Evolutionary conservation across 2,888 invertebrate genomes (phyloP).

Genomic region (Melanostoma scalare): DNA sequence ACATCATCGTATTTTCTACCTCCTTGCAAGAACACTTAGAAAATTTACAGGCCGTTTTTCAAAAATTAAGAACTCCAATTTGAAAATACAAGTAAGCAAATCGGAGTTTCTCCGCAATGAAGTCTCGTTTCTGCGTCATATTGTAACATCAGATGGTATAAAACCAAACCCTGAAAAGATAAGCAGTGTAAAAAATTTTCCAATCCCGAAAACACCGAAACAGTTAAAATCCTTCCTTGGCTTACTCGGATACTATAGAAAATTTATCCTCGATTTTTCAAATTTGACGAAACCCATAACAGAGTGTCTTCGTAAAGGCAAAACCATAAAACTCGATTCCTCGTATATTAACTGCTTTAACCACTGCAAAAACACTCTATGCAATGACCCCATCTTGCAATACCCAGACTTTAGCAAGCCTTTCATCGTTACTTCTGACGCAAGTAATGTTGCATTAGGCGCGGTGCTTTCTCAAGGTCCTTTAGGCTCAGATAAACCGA

Average conservation of each 20-base stretch:
- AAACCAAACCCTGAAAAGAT: not conserved
- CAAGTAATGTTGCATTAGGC: no score
- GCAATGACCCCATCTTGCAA: no score
- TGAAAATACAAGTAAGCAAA: slow-evolving; percentile 18
- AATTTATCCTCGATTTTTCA: not conserved
- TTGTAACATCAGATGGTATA: not conserved
- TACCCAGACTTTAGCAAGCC: not conserved
- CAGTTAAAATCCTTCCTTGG: not conserved
- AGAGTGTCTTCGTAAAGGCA: not conserved
- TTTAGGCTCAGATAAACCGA: not conserved
- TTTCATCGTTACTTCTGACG: not conserved
- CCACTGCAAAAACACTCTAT: not conserved
- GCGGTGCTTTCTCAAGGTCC: not conserved
- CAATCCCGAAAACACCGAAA: not conserved
- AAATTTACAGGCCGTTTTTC: not conserved
- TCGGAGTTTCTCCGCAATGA: slow-evolving; percentile 7
- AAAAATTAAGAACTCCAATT: not conserved
- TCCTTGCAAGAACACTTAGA: slow-evolving; percentile 44
- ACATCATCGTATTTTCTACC: slow-evolving; percentile 24
- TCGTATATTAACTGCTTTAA: not conserved
- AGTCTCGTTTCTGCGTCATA: slow-evolving; percentile 11
- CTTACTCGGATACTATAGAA: not conserved
- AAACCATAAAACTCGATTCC: not conserved
- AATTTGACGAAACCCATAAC: not conserved
- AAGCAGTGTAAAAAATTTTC: not conserved